Conservation (phyloP, 2,888 invertebrate genomes). For the Campoplex capitator region DNA sequence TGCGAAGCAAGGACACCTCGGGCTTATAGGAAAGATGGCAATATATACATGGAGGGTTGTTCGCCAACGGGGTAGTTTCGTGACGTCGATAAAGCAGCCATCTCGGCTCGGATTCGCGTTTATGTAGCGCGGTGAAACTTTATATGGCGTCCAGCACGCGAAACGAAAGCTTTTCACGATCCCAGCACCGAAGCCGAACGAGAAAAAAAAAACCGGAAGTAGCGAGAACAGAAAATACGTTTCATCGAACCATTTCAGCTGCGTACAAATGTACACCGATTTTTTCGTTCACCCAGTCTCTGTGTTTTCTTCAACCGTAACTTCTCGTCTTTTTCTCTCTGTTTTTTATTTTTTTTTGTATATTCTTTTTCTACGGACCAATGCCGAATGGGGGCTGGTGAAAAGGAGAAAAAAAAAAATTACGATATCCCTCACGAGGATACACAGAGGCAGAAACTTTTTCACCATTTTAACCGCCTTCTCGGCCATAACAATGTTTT, state of each 20-base stretch:
- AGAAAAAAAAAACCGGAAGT: conserved; percentile 29
- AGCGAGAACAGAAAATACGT: background rate
- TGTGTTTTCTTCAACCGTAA: background rate
- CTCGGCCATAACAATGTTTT: background rate
- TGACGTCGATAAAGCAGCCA: conserved; percentile 57
- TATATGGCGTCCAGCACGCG: conserved; percentile 44
- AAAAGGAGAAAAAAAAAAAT: background rate
- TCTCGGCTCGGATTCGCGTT: conserved; percentile 8
- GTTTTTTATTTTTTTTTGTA: background rate
- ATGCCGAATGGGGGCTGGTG: background rate
- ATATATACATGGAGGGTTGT: conserved; percentile 16
- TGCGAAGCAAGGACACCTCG: conserved; percentile 9
- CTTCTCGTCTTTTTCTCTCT: background rate
- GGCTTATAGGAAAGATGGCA: conserved; percentile 25
- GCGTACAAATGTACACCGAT: background rate
- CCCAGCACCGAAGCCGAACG: background rate
- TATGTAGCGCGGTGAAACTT: conserved; percentile 25
- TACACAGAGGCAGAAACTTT: background rate
- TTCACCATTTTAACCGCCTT: conserved; percentile 13
- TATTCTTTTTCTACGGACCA: background rate
- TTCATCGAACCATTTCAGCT: background rate
- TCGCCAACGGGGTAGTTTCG: conserved; percentile 63
- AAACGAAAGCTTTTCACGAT: conserved; percentile 48
- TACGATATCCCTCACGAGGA: background rate
- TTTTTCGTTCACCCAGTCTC: background rate